Conservation (phyloP, 2,113 vertebrate species). For the Odocoileus hemionus region DNA sequence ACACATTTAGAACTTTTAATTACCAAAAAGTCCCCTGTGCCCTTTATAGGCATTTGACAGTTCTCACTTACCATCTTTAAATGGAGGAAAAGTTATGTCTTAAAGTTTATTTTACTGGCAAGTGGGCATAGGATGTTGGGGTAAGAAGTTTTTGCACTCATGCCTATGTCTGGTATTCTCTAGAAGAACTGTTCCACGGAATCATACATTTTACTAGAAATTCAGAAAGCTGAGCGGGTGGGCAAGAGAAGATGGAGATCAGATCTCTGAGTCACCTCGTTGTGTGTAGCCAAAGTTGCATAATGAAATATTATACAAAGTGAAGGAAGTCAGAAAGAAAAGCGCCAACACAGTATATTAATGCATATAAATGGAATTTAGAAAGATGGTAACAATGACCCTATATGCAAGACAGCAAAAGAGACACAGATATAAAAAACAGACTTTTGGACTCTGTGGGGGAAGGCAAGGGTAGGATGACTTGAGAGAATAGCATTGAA, state of each 20-base stretch:
- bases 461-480: background rate
- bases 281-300: background rate
- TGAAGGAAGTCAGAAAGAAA: background rate
- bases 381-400: background rate
- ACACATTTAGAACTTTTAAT: conserved; percentile 61
- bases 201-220: background rate
- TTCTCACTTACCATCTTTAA: conserved; percentile 9
- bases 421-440: background rate
- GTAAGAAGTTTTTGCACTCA: background rate
- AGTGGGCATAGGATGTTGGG: background rate
- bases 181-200: background rate
- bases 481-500: background rate
- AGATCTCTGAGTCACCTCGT: background rate
- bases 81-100: background rate
- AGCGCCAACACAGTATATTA: background rate
- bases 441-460: background rate
- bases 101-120: background rate
- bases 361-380: background rate
- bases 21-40: background rate
- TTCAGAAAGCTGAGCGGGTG: background rate
- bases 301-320: background rate
- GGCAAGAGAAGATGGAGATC: background rate
- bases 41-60: conserved; percentile 33
- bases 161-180: background rate
- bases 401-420: background rate